These are phyloP conservation scores for Catostomus latipinnis DNA, from an alignment of 2,797 vertebrate species.

Conservation along the genomic window DNA sequence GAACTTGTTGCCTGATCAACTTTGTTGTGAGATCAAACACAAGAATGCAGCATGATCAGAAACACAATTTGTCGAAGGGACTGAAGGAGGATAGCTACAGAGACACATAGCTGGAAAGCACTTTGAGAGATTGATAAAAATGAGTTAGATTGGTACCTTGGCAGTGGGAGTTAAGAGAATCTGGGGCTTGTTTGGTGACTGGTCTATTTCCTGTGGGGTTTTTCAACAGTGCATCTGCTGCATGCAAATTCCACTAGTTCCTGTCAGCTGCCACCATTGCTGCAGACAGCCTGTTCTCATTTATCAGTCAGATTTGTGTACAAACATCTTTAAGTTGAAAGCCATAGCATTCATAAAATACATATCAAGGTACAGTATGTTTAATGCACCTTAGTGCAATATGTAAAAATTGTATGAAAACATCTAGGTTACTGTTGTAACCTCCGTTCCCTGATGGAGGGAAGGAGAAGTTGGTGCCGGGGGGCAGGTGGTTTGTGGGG, in stretches of 20 bases:
- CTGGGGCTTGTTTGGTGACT: conserved; percentile 44
- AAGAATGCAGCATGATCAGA: conserved; percentile 44
- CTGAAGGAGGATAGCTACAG: conserved; percentile 29
- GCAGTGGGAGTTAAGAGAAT: conserved; percentile 47
- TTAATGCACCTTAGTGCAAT: neutral
- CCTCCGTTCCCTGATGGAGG: no score
- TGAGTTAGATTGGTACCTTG: conserved; percentile 50
- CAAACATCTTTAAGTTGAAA: neutral
- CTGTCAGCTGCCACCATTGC: conserved; percentile 14
- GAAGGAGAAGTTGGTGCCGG: no score
- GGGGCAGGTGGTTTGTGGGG: no score
- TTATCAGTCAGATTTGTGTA: neutral
- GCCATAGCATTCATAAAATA: neutral
- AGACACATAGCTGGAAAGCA: conserved; percentile 25
- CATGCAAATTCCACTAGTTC: conserved; percentile 40
- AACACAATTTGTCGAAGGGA: conserved; percentile 27
- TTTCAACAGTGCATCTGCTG: conserved; percentile 29
- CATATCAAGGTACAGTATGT: neutral
- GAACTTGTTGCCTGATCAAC: conserved; percentile 25
- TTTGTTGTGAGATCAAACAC: conserved; percentile 45
- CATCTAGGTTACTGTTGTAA: no score
- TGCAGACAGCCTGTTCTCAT: conserved; percentile 8
- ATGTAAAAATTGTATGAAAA: no score
- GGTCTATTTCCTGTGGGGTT: conserved; percentile 49
- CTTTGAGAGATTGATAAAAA: conserved; percentile 46